Conservation (phyloP, 2,888 invertebrate species). For the Anthoptus insignis region DNA sequence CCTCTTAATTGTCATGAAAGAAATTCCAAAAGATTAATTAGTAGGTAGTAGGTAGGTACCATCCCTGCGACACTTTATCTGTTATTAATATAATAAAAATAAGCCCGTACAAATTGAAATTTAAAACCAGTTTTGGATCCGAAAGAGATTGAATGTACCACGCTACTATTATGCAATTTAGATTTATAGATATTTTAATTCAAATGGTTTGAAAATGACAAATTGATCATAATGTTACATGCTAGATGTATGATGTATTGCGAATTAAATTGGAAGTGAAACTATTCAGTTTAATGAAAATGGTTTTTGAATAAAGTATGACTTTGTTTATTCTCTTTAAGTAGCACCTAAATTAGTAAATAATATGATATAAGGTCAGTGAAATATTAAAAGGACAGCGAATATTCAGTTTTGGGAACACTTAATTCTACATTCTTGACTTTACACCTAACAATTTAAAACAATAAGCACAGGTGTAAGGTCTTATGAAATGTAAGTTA, state of each 20-base stretch:
- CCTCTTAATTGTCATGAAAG: slow-evolving; percentile 75
- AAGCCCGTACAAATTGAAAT: slow-evolving; percentile 75
- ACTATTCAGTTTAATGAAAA: slow-evolving; percentile 47
- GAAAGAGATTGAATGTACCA: slow-evolving; percentile 58
- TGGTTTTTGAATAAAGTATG: not conserved
- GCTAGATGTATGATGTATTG: slow-evolving; percentile 56
- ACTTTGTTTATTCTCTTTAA: not conserved
- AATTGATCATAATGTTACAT: slow-evolving; percentile 62
- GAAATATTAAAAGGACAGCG: not conserved
- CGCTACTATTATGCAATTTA: slow-evolving; percentile 64
- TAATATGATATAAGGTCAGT: not conserved
- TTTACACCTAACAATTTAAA: not conserved
- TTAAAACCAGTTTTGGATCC: slow-evolving; percentile 66
- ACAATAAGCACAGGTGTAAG: not conserved
- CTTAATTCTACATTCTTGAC: not conserved
- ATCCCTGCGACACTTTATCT: slow-evolving; percentile 76
- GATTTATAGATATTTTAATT: slow-evolving; percentile 67
- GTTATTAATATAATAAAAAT: slow-evolving; percentile 77
- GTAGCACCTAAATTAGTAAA: not conserved
- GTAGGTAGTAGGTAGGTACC: slow-evolving; percentile 71
- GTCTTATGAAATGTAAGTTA: not conserved
- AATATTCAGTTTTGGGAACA: not conserved
- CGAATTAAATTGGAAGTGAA: slow-evolving; percentile 52
- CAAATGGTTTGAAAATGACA: slow-evolving; percentile 62
- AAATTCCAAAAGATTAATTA: slow-evolving; percentile 79